Conservation (phyloP, 2,797 vertebrate genomes). For the Salmo trutta region DNA sequence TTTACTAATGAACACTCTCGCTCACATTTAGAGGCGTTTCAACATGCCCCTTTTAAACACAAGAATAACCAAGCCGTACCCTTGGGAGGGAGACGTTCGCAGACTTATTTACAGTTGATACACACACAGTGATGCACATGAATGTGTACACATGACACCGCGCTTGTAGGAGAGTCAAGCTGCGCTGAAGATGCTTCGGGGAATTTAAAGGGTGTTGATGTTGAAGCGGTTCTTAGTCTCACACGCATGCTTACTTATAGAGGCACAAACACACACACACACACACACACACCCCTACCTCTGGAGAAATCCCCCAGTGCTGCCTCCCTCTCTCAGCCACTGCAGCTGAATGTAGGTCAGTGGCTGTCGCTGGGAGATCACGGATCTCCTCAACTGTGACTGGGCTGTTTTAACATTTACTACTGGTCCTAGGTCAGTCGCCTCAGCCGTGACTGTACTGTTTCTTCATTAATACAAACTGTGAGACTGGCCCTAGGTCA, state of each 20-base stretch:
- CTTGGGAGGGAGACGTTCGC: too few species aligned
- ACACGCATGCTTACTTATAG: not conserved
- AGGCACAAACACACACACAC: not conserved
- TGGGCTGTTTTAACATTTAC: not conserved
- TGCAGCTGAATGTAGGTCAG: not conserved
- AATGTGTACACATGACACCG: not conserved
- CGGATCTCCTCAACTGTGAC: not conserved
- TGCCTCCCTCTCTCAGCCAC: not conserved
- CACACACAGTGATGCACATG: not conserved
- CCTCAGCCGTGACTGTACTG: not conserved
- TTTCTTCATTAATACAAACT: not conserved
- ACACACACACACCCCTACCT: not conserved
- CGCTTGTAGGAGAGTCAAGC: not conserved
- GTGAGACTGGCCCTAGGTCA: not conserved
- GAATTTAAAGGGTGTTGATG: not conserved
- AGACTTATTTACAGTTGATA: not conserved
- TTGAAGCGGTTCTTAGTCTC: not conserved
- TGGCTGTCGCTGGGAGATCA: not conserved
- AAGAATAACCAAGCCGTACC: not conserved
- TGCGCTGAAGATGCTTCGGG: not conserved
- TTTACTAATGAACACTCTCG: too few species aligned
- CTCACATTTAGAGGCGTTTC: too few species aligned
- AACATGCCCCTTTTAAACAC: not conserved
- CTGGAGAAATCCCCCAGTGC: not conserved
- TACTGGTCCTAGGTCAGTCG: not conserved